Evolutionary conservation across 2,888 invertebrate species (phyloP), one percentile per base, ranked within the genome.

Genomic region (Fragum whitleyi): DNA sequence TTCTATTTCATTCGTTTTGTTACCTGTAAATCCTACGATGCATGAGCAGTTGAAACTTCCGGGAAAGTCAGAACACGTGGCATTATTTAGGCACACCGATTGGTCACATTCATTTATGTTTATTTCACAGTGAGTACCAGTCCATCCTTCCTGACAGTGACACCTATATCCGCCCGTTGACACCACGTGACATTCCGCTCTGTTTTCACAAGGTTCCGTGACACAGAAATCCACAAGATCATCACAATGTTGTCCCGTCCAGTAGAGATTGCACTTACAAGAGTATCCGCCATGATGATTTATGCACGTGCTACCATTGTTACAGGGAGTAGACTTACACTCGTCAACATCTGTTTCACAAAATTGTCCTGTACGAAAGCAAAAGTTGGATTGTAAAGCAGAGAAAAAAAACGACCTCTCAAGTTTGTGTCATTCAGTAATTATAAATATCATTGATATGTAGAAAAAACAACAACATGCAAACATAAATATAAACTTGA

Each of bases 261-360:
- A 84, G 1, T 79, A 82, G 19, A 71, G 59, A 1, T 73, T 28
- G 72, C 85, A 87, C 16, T 26, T 21, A 65, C 87, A 87, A 6
- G 47, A 42, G 65, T 79, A 87, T 16, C 61, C 23, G 23, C 82
- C 83, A 7, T 53, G 53, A 16, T 36, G 28, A 51, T 87, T 87
- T 23, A 71, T 72, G 68, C 87, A 87, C 9, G 75, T 78, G 2
- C 85, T 74, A 26, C 77, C 77, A 14, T 77, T 53, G 32, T 67
- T 32, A 55, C 87, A 87, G 1, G 78, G 77, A n/a, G 39, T 42
- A 16, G 14, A 23, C 14, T 29, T 9, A 57, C 86, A 87, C 74
- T 86, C 86, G 67, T 87, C 61, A 2, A 86, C 69, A 47, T 87
- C 86, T 6, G 29, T 36, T 26, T 77, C 79, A 78, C 87, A 87